Percentiles rank a stretch among this genome's conserved stretches.
Conservation (phyloP, 2,888 invertebrate genomes). For the Clepsis dumicolana region DNA sequence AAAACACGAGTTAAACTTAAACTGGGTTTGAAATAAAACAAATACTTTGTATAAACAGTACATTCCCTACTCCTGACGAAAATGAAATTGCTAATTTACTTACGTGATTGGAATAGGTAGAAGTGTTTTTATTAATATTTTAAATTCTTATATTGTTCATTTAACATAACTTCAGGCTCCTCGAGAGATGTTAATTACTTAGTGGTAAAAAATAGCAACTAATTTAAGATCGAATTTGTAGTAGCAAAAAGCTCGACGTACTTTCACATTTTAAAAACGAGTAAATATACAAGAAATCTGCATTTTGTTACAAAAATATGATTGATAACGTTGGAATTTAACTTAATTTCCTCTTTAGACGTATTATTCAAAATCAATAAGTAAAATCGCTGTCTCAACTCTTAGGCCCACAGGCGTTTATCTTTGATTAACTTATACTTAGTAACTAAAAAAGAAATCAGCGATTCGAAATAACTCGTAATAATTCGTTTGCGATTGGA, state of each 20-base stretch:
- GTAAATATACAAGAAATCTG: constrained; percentile 8
- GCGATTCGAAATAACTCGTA: background rate
- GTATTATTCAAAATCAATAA: constrained; percentile 44
- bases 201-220: constrained; percentile 32
- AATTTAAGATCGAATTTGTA: constrained; percentile 28
- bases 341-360: constrained; percentile 32
- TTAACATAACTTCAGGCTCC: constrained; percentile 29
- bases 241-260: constrained; percentile 10
- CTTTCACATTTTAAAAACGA: constrained; percentile 36
- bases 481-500: background rate
- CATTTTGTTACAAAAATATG: background rate
- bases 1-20: background rate
- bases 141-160: constrained; percentile 16
- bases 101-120: constrained; percentile 4
- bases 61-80: background rate
- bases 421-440: background rate
- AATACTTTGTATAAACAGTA: constrained; percentile 6
- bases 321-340: constrained; percentile 10
- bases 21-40: background rate
- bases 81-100: constrained; percentile 4
- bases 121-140: constrained; percentile 2
- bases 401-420: constrained; percentile 26
- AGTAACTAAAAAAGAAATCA: background rate
- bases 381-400: constrained; percentile 42
- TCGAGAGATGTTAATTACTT: constrained; percentile 22